Evolutionary conservation across 2,888 invertebrate genomes (phyloP).

Genomic region (Amphimallon solstitiale): DNA sequence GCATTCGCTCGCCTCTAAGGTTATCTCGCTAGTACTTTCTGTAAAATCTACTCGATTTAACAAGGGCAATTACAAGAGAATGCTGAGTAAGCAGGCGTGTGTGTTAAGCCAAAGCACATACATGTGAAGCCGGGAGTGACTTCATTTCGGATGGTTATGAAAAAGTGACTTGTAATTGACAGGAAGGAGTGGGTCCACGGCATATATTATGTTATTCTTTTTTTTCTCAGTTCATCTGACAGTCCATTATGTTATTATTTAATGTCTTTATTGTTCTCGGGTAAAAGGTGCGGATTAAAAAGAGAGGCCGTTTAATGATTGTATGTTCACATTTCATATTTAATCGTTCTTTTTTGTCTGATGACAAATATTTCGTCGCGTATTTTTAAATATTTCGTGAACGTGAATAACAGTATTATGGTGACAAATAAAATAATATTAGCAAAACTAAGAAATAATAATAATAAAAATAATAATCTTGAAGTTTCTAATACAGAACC

Average conservation of each 20-base stretch:
- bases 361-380: neutral
- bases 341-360: neutral
- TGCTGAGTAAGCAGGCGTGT: slow-evolving; percentile 40
- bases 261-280: slow-evolving; percentile 45
- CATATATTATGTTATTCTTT: slow-evolving; percentile 41
- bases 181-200: slow-evolving; percentile 46
- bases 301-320: neutral
- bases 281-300: slow-evolving; percentile 14
- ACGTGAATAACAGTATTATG: too few relatives aligned
- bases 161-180: slow-evolving; percentile 42
- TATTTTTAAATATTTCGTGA: neutral
- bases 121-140: slow-evolving; percentile 37
- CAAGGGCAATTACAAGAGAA: slow-evolving; percentile 40
- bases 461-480: too few relatives aligned
- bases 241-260: slow-evolving; percentile 45
- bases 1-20: slow-evolving; percentile 16
- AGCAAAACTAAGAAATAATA: too few relatives aligned
- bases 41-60: slow-evolving; percentile 41
- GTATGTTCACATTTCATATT: neutral
- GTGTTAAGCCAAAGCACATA: slow-evolving; percentile 35
- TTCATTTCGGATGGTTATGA: slow-evolving; percentile 29
- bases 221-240: slow-evolving; percentile 41
- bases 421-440: too few relatives aligned
- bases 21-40: slow-evolving; percentile 22
- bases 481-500: too few relatives aligned